Evolutionary conservation across 92 coral and sea anemone genomes (phyloP).

Genomic region (Umimayanthus kanabou): DNA sequence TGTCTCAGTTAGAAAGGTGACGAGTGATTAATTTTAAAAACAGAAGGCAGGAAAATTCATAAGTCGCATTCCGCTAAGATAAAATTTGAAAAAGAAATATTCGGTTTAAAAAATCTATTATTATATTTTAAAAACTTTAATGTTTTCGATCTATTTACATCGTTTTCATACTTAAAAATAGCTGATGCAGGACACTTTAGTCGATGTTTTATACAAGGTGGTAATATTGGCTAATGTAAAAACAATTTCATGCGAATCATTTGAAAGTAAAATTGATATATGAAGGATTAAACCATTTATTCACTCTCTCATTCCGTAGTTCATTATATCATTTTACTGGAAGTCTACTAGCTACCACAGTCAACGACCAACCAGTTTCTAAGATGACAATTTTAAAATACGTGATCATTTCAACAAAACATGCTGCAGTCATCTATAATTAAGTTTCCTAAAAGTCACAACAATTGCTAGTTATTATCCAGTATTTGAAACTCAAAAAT

Average conservation of each 20-base stretch:
- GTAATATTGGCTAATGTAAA: background rate
- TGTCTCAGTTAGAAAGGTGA: background rate
- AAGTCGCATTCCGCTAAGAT: background rate
- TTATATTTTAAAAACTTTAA: background rate
- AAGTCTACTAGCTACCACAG: background rate
- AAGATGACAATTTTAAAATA: background rate
- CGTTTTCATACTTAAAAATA: background rate
- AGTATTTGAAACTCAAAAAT: background rate
- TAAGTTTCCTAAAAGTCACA: constrained; percentile 36
- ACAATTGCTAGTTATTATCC: constrained; percentile 2
- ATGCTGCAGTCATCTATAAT: constrained; percentile 35
- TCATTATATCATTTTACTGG: background rate
- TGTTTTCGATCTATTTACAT: background rate
- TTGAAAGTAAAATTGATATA: too few species aligned
- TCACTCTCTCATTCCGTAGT: background rate
- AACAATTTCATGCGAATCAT: background rate
- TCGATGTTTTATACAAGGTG: background rate
- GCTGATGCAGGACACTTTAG: background rate
- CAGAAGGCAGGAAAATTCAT: too few species aligned
- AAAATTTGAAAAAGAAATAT: too few species aligned
- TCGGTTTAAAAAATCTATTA: too few species aligned
- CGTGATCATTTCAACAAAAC: constrained; percentile 34
- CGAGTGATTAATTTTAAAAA: background rate
- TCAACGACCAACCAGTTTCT: background rate
- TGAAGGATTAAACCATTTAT: background rate